Percentiles rank a stretch among this genome's conserved stretches.
Evolutionary conservation across 2,113 vertebrate species (phyloP).

Genomic region (Lipophrys pholis): DNA sequence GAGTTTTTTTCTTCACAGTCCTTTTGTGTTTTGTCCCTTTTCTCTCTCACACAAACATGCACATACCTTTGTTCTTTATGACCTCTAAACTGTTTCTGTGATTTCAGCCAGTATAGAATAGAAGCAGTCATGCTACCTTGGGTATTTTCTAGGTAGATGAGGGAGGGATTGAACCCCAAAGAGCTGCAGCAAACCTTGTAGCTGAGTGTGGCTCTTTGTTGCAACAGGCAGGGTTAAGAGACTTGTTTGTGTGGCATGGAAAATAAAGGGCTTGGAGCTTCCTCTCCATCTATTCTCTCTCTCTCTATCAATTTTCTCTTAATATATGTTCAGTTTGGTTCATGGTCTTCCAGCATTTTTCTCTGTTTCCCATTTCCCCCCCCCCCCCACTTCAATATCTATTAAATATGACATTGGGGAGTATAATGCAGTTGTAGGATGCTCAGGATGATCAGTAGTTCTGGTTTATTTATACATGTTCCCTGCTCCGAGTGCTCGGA

Average conservation of each 20-base stretch:
- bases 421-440: constrained; percentile 31
- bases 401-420: constrained; percentile 44
- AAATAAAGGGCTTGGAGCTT: constrained; percentile 20
- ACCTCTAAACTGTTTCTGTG: constrained; percentile 49
- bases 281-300: neutral
- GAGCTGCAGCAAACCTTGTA: constrained; percentile 57
- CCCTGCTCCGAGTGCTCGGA: neutral
- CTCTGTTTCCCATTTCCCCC: neutral
- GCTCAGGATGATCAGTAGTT: constrained; percentile 20
- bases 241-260: constrained; percentile 42
- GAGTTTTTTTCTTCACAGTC: neutral
- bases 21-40: constrained; percentile 24
- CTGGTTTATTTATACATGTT: constrained; percentile 1
- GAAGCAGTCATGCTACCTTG: constrained; percentile 47
- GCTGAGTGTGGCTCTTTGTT: constrained; percentile 51
- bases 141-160: constrained; percentile 32
- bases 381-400: constrained; percentile 6
- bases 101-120: constrained; percentile 55
- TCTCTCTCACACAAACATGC: neutral
- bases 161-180: constrained; percentile 44
- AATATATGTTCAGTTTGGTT: constrained; percentile 15
- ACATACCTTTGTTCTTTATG: constrained; percentile 2
- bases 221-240: constrained; percentile 53
- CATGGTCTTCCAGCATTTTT: constrained; percentile 16
- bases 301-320: neutral